Evolutionary conservation across 1,140 invertebrate species (phyloP).

Genomic region (Halotydeus destructor): DNA sequence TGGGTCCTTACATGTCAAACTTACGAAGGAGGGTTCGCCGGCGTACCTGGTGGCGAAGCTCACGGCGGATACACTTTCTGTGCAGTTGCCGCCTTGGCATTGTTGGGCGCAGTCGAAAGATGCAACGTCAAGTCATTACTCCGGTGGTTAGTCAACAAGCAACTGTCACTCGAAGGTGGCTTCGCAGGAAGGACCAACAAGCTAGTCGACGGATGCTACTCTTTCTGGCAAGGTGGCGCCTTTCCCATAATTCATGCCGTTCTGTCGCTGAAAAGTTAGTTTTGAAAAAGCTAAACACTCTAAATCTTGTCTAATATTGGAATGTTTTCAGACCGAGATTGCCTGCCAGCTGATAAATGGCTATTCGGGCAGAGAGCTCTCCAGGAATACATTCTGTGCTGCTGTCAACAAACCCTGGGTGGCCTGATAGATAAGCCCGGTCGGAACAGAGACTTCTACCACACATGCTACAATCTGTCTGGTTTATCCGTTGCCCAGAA

Average conservation of each 20-base stretch:
- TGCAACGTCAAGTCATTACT: constrained; percentile 56
- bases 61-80: constrained; percentile 98
- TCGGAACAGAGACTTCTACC: constrained; percentile 72
- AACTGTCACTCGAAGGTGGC: constrained; percentile 29
- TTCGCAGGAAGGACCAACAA: constrained; percentile 69
- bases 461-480: constrained; percentile 86
- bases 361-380: constrained; percentile 62
- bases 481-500: constrained; percentile 86
- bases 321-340: background rate
- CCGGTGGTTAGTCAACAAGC: constrained; percentile 25
- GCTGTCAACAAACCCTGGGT: constrained; percentile 71
- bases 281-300: background rate
- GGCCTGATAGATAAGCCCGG: constrained; percentile 88
- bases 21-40: constrained; percentile 94
- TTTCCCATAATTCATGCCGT: constrained; percentile 52
- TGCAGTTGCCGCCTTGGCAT: constrained; percentile 61
- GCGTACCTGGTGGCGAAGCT: constrained; percentile 80
- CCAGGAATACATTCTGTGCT: constrained; percentile 83
- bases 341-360: constrained; percentile 27
- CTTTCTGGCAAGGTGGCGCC: constrained; percentile 88
- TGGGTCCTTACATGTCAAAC: constrained; percentile 58
- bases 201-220: constrained; percentile 93
- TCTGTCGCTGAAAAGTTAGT: constrained; percentile 28
- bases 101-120: constrained; percentile 54
- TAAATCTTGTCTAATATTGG: background rate